Evolutionary conservation across 2,888 invertebrate genomes (phyloP).

Genomic region (Torymus auratus): DNA sequence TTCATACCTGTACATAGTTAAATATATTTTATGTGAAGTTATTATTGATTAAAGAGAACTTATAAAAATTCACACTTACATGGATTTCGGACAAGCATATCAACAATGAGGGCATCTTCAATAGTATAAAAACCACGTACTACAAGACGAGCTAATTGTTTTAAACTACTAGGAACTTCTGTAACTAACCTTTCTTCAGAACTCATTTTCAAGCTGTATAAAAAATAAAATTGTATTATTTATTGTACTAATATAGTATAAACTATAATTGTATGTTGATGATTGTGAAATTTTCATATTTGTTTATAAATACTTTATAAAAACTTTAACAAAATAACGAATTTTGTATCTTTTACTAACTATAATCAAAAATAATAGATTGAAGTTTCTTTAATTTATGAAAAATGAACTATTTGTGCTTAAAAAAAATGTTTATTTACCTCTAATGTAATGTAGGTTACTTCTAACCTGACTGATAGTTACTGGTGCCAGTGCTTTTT

Average conservation of each 20-base stretch:
- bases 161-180: conserved; percentile 95
- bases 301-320: too few species aligned
- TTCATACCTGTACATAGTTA: conserved; percentile 83
- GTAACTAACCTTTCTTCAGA: conserved; percentile 88
- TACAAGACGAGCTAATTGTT: conserved; percentile 93
- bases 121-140: conserved; percentile 95
- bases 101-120: conserved; percentile 95
- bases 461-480: too few species aligned
- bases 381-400: too few species aligned
- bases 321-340: too few species aligned
- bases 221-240: not conserved
- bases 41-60: not conserved
- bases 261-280: too few species aligned
- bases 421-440: too few species aligned
- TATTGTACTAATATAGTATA: not conserved
- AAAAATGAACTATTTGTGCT: too few species aligned
- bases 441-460: too few species aligned
- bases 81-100: conserved; percentile 96
- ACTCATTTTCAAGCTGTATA: conserved; percentile 75
- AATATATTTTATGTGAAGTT: conserved; percentile 10
- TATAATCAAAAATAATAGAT: too few species aligned
- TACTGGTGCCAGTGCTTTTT: too few species aligned
- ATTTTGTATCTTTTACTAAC: too few species aligned
- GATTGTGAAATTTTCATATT: too few species aligned
- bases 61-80: conserved; percentile 80